Conservation (phyloP, 1,140 invertebrate species). For the Cydia fagiglandana region DNA sequence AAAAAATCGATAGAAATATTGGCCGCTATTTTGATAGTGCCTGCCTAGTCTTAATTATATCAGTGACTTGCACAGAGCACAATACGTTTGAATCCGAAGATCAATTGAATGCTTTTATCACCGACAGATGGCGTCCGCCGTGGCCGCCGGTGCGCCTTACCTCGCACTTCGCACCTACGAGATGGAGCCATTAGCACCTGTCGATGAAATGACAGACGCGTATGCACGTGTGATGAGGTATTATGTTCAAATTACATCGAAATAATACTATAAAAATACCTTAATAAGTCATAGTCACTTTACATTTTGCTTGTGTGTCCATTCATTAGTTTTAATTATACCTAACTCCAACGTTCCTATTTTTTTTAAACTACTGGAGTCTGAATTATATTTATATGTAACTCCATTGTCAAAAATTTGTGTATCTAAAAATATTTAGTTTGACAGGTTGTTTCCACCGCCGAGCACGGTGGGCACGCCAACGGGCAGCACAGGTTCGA, state of each 20-base stretch:
- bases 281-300: too few relatives aligned
- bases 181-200: constrained; percentile 44
- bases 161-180: constrained; percentile 64
- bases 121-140: constrained; percentile 62
- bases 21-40: neutral
- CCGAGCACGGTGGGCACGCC: constrained; percentile 46
- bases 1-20: neutral
- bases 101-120: too few relatives aligned
- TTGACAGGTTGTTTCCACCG: constrained; percentile 50
- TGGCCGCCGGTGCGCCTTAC: constrained; percentile 73
- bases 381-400: neutral
- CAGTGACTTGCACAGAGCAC: too few relatives aligned
- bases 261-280: too few relatives aligned
- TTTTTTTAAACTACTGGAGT: neutral
- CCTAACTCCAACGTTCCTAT: too few relatives aligned
- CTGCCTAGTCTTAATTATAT: too few relatives aligned
- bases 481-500: constrained; percentile 45
- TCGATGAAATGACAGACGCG: constrained; percentile 44
- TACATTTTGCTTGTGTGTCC: too few relatives aligned
- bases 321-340: too few relatives aligned
- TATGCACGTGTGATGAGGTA: constrained; percentile 50
- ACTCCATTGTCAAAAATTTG: too few relatives aligned
- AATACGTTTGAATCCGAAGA: too few relatives aligned
- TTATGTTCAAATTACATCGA: too few relatives aligned
- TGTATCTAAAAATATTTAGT: constrained; percentile 4